These are phyloP conservation scores for Macquaria ambigua DNA, from an alignment of 2,113 vertebrate genomes.

Conservation along the genomic window DNA sequence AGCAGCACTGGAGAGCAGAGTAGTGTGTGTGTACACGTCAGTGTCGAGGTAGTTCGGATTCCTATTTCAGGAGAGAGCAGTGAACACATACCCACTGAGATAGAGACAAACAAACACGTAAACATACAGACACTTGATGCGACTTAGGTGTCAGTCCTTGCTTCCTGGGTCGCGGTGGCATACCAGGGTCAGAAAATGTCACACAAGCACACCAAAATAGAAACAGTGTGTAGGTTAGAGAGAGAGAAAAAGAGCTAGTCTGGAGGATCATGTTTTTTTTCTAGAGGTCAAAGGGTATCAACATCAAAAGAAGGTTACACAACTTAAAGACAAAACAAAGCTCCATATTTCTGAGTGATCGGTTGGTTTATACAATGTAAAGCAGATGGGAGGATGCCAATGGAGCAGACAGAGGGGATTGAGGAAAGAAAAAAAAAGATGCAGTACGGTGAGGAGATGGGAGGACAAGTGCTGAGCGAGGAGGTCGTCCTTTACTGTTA, in stretches of 20 bases:
- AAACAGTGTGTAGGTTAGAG: background rate
- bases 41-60: constrained; percentile 31
- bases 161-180: constrained; percentile 38
- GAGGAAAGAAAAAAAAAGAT: background rate
- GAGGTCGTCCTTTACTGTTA: constrained; percentile 43
- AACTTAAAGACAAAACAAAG: constrained; percentile 8
- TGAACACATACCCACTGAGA: constrained; percentile 28
- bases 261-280: too few relatives aligned
- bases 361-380: background rate
- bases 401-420: background rate
- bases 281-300: constrained; percentile 16
- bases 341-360: background rate
- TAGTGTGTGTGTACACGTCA: background rate
- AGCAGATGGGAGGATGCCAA: constrained; percentile 38
- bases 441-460: background rate
- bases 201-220: constrained; percentile 38
- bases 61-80: constrained; percentile 33
- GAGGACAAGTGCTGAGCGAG: constrained; percentile 13
- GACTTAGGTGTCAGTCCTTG: constrained; percentile 40
- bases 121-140: background rate
- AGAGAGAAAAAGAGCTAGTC: background rate
- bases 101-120: constrained; percentile 23
- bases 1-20: constrained; percentile 44
- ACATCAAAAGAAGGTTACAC: constrained; percentile 8
- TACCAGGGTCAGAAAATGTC: constrained; percentile 48